Conservation (phyloP, 1,140 invertebrate genomes). For the Drosophila tristis region DNA sequence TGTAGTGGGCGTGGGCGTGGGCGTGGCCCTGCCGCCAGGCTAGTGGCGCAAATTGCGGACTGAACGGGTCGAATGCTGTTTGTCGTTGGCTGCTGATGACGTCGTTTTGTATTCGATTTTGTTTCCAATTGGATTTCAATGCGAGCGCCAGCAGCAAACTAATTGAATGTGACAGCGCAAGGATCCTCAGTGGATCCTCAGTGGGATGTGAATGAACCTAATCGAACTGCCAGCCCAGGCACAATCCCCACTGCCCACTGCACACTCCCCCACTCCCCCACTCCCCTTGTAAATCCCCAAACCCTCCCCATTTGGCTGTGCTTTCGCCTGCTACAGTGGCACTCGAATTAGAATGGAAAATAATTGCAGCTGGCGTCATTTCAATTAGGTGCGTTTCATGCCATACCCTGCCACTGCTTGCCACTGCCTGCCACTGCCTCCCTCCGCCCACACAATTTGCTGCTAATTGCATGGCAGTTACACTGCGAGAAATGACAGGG, state of each 20-base stretch:
- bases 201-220: too few species aligned
- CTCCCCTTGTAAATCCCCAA: neutral
- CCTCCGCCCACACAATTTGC: constrained; percentile 35
- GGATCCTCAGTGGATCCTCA: neutral
- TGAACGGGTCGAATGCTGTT: neutral
- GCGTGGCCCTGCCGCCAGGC: neutral
- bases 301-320: constrained; percentile 3
- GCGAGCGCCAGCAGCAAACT: constrained; percentile 41
- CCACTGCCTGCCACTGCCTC: neutral
- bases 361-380: constrained; percentile 76
- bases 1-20: too few species aligned
- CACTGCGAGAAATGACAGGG: constrained; percentile 1
- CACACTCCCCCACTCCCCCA: neutral
- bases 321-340: constrained; percentile 31
- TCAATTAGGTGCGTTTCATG: constrained; percentile 69
- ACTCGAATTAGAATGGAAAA: constrained; percentile 75
- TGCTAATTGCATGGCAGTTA: constrained; percentile 35
- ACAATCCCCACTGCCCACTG: neutral
- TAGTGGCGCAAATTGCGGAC: constrained; percentile 27
- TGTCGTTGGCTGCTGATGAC: neutral
- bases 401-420: neutral
- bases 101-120: constrained; percentile 22
- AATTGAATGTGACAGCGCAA: constrained; percentile 49
- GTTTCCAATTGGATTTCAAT: constrained; percentile 69
- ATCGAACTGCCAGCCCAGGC: too few species aligned